phyloP scores from a whole-genome alignment of 2,888 invertebrate genomes.

The Colletes collaris region DNA sequence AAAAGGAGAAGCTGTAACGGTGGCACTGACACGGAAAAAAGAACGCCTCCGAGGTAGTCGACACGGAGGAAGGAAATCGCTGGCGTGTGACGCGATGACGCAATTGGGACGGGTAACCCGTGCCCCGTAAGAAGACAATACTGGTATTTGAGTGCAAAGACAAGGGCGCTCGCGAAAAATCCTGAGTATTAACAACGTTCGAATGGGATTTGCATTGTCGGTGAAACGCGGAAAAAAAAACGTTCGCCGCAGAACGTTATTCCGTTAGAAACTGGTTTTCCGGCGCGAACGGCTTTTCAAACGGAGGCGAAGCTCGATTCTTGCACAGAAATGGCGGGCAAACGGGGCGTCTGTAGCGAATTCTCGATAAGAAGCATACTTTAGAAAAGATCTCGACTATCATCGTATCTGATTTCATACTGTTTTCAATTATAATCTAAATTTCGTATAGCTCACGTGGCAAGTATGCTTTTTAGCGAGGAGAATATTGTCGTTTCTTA shows the following conservation, averaged over 20 bases:
- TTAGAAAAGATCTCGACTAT: too few relatives aligned
- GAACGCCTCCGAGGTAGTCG: slow-evolving; percentile 13
- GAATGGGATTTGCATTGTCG: neutral
- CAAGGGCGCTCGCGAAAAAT: slow-evolving; percentile 42
- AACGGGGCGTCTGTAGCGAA: too few relatives aligned
- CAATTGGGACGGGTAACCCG: slow-evolving; percentile 58
- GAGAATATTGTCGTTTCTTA: too few relatives aligned
- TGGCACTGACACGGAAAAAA: slow-evolving; percentile 26
- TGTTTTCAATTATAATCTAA: too few relatives aligned
- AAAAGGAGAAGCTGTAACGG: slow-evolving; percentile 11
- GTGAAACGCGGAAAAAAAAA: slow-evolving; percentile 16
- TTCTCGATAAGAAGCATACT: too few relatives aligned
- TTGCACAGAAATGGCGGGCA: too few relatives aligned
- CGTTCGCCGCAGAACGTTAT: neutral
- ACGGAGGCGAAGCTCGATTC: too few relatives aligned
- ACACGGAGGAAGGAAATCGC: slow-evolving; percentile 43
- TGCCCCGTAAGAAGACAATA: slow-evolving; percentile 70
- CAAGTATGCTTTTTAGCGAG: too few relatives aligned
- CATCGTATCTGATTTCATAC: too few relatives aligned
- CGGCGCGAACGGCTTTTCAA: too few relatives aligned
- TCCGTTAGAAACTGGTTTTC: too few relatives aligned
- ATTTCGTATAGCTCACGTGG: too few relatives aligned
- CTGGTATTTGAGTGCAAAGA: slow-evolving; percentile 68
- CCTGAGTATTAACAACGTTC: slow-evolving; percentile 16
- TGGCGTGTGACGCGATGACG: slow-evolving; percentile 60